Evolutionary conservation across 2,888 invertebrate species (phyloP), one percentile per base, ranked within the genome.

Genomic region (Hirudinaria manillensis): DNA sequence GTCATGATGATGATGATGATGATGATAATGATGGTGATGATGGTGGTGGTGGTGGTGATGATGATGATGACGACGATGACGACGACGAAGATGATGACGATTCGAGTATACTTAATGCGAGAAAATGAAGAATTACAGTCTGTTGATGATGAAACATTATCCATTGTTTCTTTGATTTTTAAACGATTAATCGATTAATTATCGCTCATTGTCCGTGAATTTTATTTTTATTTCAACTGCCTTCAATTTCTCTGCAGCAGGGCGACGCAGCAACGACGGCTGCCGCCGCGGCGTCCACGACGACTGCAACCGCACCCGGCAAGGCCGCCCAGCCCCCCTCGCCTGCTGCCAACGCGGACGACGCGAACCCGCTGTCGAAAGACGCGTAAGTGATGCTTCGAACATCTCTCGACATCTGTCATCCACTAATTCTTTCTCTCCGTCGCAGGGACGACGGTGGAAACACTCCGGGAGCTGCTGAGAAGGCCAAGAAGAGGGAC

Each of bases 401-500:
- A 1, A 16, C 53, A 16, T 13, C 21, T 21, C 13, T 16, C 21
- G 21, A 53, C 21, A 16, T 53, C 53, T 13, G 13, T 61, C 29
- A 16, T 29, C 61, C n/a, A 6, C 2, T 61, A 61, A 61, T 61
- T 29, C 29, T 13, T 10, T 61, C 61, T 3, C 29, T 7, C 21
- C 61, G 21, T 13, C 53, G 13, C 53, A 61, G 61, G 24, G 61
- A 61, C 21, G 61, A 61, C 1, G 61, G 21, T 7, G 45, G 45
- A 45, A 7, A 2, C 16, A 16, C 45, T 1, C 1, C 45, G 1
- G 61, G 61, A 4, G 61, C 21, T 13, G 10, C 61, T 1, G 82
- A 81, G 66, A 79, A 81, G 45, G 80, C 80, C 56, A 81, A 81
- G 74, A 81, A 81, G 78, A 78, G 78, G 61, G 79, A 80, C 65